Base-by-base conservation (phyloP, 2,888 invertebrate genomes). In the Oscheius sp. region DNA sequence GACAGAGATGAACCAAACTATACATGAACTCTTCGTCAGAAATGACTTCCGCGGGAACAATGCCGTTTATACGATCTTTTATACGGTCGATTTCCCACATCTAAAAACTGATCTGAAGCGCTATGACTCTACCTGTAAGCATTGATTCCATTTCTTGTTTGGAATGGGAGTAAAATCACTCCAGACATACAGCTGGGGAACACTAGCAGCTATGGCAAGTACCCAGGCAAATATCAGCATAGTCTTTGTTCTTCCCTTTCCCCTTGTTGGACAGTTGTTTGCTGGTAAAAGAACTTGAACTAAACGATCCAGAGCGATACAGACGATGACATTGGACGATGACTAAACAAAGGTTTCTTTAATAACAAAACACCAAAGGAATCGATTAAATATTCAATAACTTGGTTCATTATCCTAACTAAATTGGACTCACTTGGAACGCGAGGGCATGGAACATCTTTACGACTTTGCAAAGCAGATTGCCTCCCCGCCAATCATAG, bases 261-360 rank as follows among this genome's bases (percentile, higher is more conserved):
- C 84, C 51, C 73, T 71, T 17, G 79, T 77, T 0, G 84, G 83
- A 41, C 74, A 76, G 32, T 80, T 77, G 68, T 84, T 81, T 6
- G 81, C 73, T 5, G 80, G 73, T 0, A 78, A 81, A 17, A 83
- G 69, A 3, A 85, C 82, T 1, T 83, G 81, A 26, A 85, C 71
- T 4, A 86, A 73, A 14, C 86, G 80, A 67, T 86, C 86, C 4
- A 86, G 57, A 2, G 86, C 85, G 41, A 86, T 86, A 73, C 82
- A 82, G 2, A 86, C 86, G 68, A 86, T 83, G n/a, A 86, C 80
- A 67, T 86, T 85, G 17, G 83, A 84, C n/a, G 85, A 84, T 30
- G 80, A 74, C 81, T 85, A 73, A 57, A 78, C 73, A 24, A 47
- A 47, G 9, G 22, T 4, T n/a, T 14, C n/a, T n/a, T n/a, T n/a